Base-by-base conservation (phyloP, 2,888 invertebrate species). In the Leucozona laternaria region DNA sequence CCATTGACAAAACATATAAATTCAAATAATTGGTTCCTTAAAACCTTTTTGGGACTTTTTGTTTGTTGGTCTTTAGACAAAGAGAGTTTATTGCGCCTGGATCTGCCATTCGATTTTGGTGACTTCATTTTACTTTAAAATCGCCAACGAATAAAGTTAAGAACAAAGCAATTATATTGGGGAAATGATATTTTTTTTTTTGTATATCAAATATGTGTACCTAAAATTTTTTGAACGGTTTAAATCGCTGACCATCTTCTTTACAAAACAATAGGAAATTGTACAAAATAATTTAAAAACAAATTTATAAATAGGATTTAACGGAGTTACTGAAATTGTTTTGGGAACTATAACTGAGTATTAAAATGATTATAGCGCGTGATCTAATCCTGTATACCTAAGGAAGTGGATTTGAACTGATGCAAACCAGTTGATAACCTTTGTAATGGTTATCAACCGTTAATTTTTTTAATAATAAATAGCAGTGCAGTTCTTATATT, bases 81-180 rank as follows among this genome's bases (percentile, higher is more conserved):
- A 31, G 64, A 64, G 1, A 70, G 45, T 8, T 78, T 77, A 34
- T 53, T 82, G 20, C 82, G 45, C 43, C 70, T 70, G 0, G 79
- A 40, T 28, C 58, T 78, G 58, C 60, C 11, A 13, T 57, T 82
- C 1, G 75, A 45, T 60, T 86, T 86, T 37, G 64, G 53, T 13
- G 75, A 71, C 37, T 86, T 86, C 75, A 86, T 79, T 34, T 82
- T 86, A 66, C 81, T 81, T 37, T 37, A 37, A 20, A 28, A 7
- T 7, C 20, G 4, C 17, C 1, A 45, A 45, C 2, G n/a, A 45
- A 45, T n/a, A 17, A 45, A 45, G 2, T 2, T 40, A 2, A n/a
- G n/a, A 11, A 40, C 0, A 15, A 40, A 10, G 8, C 0, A 17
- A 0, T 4, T 1, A 4, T 43, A n/a, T 43, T 3, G 8, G 6